phyloP scores from a whole-genome alignment of 2,113 vertebrate species.

The Chamaea fasciata region DNA sequence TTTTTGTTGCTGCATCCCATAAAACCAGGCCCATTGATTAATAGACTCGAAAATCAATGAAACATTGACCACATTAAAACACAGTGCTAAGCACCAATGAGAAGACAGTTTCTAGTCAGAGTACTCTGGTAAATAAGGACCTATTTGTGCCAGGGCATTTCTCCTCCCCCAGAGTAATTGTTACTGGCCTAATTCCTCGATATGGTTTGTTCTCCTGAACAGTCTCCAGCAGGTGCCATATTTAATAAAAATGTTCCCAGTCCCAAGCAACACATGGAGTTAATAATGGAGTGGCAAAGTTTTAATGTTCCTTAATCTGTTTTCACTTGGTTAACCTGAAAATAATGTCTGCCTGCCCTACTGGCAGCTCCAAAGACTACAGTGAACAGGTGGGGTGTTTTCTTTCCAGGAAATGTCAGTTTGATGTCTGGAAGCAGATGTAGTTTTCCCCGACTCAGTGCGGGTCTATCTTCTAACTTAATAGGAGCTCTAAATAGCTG shows the following conservation, averaged over 20 bases:
- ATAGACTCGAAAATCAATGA: neutral
- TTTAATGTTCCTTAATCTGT: neutral
- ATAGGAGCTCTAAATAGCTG: constrained; percentile 56
- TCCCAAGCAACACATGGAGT: rapidly evolving
- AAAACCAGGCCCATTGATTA: neutral
- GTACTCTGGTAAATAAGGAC: neutral
- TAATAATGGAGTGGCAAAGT: neutral
- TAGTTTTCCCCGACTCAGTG: constrained; percentile 5
- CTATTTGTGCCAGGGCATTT: neutral
- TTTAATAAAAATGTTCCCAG: neutral
- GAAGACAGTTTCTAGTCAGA: neutral
- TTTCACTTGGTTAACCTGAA: constrained; percentile 30
- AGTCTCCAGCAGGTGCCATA: neutral
- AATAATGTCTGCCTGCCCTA: constrained; percentile 5
- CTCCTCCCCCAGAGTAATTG: neutral
- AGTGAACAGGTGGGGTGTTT: constrained; percentile 35
- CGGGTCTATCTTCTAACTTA: constrained; percentile 48
- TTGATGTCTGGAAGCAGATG: constrained; percentile 56
- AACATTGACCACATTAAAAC: neutral
- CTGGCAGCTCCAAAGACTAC: constrained; percentile 12
- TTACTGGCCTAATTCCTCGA: neutral
- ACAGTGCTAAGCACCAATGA: neutral
- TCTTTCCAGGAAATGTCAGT: constrained; percentile 59
- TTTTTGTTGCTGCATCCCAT: neutral
- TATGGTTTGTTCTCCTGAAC: neutral